Evolutionary conservation across 2,888 invertebrate species (phyloP).

Genomic region (Loripinus fragilis): DNA sequence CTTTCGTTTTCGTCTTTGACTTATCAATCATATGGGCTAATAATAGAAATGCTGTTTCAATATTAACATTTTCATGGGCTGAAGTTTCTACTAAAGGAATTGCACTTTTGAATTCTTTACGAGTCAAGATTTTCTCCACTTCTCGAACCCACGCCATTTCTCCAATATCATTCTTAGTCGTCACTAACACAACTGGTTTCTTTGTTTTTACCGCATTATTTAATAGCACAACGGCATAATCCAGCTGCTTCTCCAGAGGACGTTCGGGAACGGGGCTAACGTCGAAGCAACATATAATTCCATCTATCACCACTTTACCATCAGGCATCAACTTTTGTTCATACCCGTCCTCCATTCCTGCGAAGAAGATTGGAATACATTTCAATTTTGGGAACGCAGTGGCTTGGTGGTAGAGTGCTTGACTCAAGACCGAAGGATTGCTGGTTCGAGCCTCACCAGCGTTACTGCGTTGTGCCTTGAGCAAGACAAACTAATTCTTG

Average conservation of each 20-base stretch:
- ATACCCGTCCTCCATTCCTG: slow-evolving; percentile 97
- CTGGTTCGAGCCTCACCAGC: no score
- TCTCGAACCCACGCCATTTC: slow-evolving; percentile 89
- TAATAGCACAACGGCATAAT: slow-evolving; percentile 90
- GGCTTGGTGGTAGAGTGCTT: no score
- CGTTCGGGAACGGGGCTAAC: slow-evolving; percentile 97
- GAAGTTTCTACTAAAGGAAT: slow-evolving; percentile 97
- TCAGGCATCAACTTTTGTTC: slow-evolving; percentile 91
- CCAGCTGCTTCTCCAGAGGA: slow-evolving; percentile 90
- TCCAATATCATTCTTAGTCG: slow-evolving; percentile 97
- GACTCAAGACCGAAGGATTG: no score
- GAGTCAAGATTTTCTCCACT: slow-evolving; percentile 93
- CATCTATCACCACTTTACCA: slow-evolving; percentile 96
- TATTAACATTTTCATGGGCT: slow-evolving; percentile 97
- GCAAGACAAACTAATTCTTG: no score
- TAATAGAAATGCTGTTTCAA: slow-evolving; percentile 93
- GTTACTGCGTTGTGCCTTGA: no score
- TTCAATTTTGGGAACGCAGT: no score
- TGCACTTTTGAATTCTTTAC: slow-evolving; percentile 92
- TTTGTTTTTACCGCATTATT: slow-evolving; percentile 95
- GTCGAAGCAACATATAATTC: slow-evolving; percentile 97
- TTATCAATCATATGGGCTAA: slow-evolving; percentile 97
- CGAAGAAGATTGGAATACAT: no score
- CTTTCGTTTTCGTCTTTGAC: slow-evolving; percentile 87
- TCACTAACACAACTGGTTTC: slow-evolving; percentile 96